Conservation (phyloP, 2,113 vertebrate genomes). For the Murina feae region DNA sequence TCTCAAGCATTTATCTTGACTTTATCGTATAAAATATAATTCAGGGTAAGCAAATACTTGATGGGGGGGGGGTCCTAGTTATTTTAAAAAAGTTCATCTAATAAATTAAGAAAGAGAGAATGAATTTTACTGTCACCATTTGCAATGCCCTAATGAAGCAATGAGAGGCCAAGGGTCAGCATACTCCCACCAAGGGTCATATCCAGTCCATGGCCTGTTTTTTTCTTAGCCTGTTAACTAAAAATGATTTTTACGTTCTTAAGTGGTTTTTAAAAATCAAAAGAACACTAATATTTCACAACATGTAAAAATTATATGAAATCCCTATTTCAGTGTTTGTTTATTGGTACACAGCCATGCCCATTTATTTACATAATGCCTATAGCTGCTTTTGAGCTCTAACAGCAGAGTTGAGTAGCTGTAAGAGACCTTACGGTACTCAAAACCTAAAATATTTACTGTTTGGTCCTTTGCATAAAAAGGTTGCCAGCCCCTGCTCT, state of each 20-base stretch:
- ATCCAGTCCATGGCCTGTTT: neutral
- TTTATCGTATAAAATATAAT: neutral
- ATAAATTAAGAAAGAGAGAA: constrained; percentile 21
- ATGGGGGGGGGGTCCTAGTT: neutral
- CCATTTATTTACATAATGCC: neutral
- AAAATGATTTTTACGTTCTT: neutral
- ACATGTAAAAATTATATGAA: neutral
- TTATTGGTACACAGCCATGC: neutral
- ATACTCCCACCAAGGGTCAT: neutral
- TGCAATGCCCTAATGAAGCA: neutral
- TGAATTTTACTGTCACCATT: neutral
- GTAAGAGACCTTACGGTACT: neutral
- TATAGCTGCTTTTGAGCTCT: neutral
- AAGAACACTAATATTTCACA: neutral
- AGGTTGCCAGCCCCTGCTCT: neutral
- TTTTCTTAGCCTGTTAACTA: neutral
- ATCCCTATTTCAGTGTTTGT: neutral
- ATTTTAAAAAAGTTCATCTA: neutral
- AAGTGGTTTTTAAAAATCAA: neutral
- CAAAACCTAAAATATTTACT: constrained; percentile 15
- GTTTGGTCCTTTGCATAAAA: neutral
- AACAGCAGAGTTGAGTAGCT: neutral
- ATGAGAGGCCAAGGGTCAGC: neutral
- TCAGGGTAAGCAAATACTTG: neutral
- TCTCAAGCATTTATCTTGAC: constrained; percentile 14